phyloP scores from a whole-genome alignment of 1,140 invertebrate species.

The Drosophila setifemur region DNA sequence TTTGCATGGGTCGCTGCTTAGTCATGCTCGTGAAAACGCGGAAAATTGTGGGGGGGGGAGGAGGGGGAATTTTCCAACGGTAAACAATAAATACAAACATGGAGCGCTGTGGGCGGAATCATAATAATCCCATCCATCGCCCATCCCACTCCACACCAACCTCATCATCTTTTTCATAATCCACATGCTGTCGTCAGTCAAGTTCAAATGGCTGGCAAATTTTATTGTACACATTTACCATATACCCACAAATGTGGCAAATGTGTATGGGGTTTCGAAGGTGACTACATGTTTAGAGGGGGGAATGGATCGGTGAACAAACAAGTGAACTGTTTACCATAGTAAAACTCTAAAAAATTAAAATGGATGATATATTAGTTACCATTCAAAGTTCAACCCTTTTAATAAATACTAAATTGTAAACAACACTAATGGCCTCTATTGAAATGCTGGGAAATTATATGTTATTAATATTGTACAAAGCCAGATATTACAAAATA shows the following conservation, averaged over 20 bases:
- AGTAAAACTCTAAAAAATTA: background rate
- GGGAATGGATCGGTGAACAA: background rate
- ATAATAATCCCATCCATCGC: constrained; percentile 22
- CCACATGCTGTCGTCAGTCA: constrained; percentile 40
- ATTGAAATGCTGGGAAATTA: too few species aligned
- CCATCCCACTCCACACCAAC: constrained; percentile 1
- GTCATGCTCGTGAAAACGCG: constrained; percentile 61
- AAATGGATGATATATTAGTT: too few species aligned
- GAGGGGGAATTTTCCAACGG: constrained; percentile 43
- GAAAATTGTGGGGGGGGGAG: constrained; percentile 20
- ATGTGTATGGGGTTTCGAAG: background rate
- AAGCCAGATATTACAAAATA: too few species aligned
- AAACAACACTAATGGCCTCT: too few species aligned
- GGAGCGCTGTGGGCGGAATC: constrained; percentile 24
- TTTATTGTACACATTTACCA: constrained; percentile 33
- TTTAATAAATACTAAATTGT: too few species aligned
- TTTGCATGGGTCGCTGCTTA: constrained; percentile 43
- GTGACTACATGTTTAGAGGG: too few species aligned
- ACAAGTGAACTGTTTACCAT: constrained; percentile 8
- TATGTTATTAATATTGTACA: too few species aligned
- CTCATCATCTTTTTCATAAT: constrained; percentile 29
- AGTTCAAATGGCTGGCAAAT: constrained; percentile 50
- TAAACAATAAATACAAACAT: constrained; percentile 66
- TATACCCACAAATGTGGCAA: constrained; percentile 27
- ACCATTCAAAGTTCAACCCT: too few species aligned